A percentile compares a stretch with the other conserved stretches of the same genome.
Conservation (phyloP, 2,888 invertebrate genomes). For the Pinctada fucata region DNA sequence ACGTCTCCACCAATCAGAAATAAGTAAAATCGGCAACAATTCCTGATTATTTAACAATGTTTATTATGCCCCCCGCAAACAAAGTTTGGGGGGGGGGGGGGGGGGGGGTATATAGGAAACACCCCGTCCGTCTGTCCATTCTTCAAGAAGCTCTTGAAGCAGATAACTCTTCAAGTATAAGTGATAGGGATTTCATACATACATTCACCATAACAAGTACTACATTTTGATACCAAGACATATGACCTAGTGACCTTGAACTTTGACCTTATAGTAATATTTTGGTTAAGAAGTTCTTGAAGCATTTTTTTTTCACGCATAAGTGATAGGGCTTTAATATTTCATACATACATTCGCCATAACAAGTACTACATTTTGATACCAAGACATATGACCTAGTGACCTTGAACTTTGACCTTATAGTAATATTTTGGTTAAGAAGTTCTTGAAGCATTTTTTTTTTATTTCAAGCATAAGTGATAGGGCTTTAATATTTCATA, state of each 20-base stretch:
- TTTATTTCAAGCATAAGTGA: not conserved
- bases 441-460: too few species aligned
- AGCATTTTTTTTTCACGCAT: not conserved
- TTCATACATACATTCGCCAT: too few species aligned
- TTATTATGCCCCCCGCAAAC: not conserved
- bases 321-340: too few species aligned
- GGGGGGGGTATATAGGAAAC: not conserved
- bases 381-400: too few species aligned
- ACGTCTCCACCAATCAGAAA: too few species aligned
- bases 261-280: not conserved
- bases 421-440: not conserved
- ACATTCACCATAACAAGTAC: not conserved
- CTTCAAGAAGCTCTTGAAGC: not conserved
- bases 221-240: not conserved
- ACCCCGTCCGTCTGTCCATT: not conserved
- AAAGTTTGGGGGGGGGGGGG: not conserved
- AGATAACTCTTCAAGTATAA: not conserved
- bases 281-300: not conserved
- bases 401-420: not conserved
- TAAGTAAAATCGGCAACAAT: too few species aligned
- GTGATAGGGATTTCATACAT: not conserved
- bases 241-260: not conserved
- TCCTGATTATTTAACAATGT: too few species aligned
- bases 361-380: too few species aligned
- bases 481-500: not conserved